Evolutionary conservation across 2,113 vertebrate species (phyloP).

Genomic region (Elaphurus davidianus): DNA sequence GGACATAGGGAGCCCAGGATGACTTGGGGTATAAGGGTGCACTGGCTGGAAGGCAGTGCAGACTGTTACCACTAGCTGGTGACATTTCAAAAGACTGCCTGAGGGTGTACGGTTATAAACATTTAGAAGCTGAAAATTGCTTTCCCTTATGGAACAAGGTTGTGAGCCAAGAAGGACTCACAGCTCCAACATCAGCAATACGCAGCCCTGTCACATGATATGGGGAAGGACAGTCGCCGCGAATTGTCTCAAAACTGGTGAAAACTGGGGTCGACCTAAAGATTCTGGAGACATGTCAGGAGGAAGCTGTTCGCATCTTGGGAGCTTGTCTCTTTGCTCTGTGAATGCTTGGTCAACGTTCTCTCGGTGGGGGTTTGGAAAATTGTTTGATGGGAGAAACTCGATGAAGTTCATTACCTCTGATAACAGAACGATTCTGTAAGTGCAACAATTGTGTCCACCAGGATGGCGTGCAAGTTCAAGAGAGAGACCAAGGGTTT

Average conservation of each 20-base stretch:
- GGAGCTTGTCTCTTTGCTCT: neutral
- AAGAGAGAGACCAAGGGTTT: neutral
- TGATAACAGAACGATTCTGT: neutral
- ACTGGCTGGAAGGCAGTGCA: neutral
- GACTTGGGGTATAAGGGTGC: neutral
- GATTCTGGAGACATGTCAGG: neutral
- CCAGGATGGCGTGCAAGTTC: neutral
- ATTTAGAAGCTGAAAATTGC: neutral
- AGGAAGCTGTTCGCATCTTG: neutral
- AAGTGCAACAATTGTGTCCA: neutral
- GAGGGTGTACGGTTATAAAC: neutral
- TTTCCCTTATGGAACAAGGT: neutral
- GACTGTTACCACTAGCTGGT: neutral
- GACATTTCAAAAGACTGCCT: neutral
- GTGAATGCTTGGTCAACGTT: neutral
- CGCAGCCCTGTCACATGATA: neutral
- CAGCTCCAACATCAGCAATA: fast-evolving
- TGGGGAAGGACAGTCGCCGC: fast-evolving
- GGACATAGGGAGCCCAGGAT: neutral
- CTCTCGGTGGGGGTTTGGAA: neutral
- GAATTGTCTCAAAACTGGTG: neutral
- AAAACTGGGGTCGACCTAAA: neutral
- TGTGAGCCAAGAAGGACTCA: neutral
- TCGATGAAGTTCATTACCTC: neutral
- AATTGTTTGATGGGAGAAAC: neutral